These are phyloP conservation scores for Leptatherina wallacei DNA, from an alignment of 2,797 vertebrate genomes.

Conservation along the genomic window DNA sequence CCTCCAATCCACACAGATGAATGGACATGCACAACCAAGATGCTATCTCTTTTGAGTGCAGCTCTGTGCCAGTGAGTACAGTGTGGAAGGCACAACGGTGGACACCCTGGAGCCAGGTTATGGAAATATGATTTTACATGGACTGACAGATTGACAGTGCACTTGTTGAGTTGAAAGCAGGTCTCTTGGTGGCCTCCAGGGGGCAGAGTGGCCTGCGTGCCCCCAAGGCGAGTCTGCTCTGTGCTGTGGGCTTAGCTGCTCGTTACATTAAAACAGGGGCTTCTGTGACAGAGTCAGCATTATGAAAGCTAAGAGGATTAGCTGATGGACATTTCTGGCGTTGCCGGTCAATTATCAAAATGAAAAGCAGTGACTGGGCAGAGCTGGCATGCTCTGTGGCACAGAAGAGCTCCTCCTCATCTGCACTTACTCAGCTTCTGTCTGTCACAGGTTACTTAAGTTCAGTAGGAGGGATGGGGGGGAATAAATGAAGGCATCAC, in stretches of 20 bases:
- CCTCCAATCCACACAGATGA: constrained; percentile 64
- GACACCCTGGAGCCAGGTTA: constrained; percentile 31
- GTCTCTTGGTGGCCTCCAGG: constrained; percentile 57
- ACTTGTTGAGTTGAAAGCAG: constrained; percentile 57
- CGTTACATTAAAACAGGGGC: constrained; percentile 85
- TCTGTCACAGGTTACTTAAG: constrained; percentile 71
- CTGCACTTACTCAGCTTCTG: constrained; percentile 43
- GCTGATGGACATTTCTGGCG: constrained; percentile 84
- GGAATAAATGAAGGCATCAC: constrained; percentile 51
- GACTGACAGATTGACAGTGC: constrained; percentile 45
- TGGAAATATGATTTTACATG: constrained; percentile 32
- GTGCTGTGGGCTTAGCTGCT: constrained; percentile 76
- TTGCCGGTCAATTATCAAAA: constrained; percentile 84
- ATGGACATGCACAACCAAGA: constrained; percentile 44
- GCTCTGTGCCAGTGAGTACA: constrained; percentile 14
- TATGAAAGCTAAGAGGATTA: constrained; percentile 87
- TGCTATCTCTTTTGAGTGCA: constrained; percentile 8
- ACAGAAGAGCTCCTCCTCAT: constrained; percentile 62
- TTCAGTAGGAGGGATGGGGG: constrained; percentile 26
- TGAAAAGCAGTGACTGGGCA: constrained; percentile 80
- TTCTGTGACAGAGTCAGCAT: constrained; percentile 85
- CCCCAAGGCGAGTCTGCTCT: constrained; percentile 40
- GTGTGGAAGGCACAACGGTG: constrained; percentile 11
- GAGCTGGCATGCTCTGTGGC: constrained; percentile 68
- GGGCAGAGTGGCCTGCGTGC: constrained; percentile 56